Evolutionary conservation across 2,888 invertebrate species (phyloP).

Genomic region (Tholera decimalis): DNA sequence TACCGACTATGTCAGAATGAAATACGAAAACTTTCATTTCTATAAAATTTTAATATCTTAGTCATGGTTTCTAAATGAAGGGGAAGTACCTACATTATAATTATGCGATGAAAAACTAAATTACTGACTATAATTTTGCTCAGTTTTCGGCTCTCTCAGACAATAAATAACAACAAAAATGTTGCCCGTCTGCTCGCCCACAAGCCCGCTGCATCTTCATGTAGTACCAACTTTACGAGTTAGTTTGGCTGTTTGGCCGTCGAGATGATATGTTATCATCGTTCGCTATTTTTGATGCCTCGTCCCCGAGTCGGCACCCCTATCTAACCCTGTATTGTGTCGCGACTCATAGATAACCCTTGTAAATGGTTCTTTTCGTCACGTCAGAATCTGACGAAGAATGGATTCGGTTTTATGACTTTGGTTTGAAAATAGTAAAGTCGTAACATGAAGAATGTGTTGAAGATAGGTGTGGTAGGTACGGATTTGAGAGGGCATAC

Average conservation of each 20-base stretch:
- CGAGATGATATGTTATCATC: conserved; percentile 85
- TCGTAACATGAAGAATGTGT: conserved; percentile 42
- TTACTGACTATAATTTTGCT: no score
- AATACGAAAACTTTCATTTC: no score
- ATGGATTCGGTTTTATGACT: conserved; percentile 57
- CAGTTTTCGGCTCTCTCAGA: background rate
- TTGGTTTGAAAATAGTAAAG: conserved; percentile 51
- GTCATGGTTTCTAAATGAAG: no score
- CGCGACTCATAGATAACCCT: conserved; percentile 68
- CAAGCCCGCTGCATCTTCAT: conserved; percentile 74
- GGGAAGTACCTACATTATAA: no score
- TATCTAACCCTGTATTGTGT: conserved; percentile 69
- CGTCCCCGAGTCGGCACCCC: conserved; percentile 69
- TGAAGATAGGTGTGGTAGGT: background rate
- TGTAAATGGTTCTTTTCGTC: conserved; percentile 65
- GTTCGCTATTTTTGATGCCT: conserved; percentile 70
- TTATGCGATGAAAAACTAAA: no score
- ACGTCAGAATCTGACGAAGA: conserved; percentile 52
- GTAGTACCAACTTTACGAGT: conserved; percentile 83
- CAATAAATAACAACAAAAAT: conserved; percentile 15
- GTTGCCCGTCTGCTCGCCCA: conserved; percentile 69
- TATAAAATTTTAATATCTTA: no score
- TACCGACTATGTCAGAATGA: no score
- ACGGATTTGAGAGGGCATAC: no score
- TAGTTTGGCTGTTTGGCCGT: conserved; percentile 80